A percentile compares a stretch with the other conserved stretches of the same genome.
These are phyloP conservation scores for Nomia melanderi DNA, from an alignment of 1,140 invertebrate species.

Conservation along the genomic window DNA sequence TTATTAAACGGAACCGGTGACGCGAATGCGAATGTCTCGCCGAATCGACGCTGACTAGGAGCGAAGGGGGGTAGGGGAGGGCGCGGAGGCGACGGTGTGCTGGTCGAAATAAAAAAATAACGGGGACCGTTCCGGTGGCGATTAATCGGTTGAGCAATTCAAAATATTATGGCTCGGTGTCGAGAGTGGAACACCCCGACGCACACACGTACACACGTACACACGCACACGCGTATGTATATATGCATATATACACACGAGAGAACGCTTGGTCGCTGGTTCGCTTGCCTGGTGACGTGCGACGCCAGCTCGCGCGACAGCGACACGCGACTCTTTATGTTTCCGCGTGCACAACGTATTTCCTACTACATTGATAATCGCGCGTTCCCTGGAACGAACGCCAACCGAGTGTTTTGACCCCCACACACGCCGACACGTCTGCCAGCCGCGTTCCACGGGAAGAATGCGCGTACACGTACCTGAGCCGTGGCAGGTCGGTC, in stretches of 20 bases:
- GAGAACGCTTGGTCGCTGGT: slow-evolving; percentile 11
- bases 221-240: no score
- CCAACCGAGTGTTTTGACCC: slow-evolving; percentile 52
- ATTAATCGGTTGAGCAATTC: slow-evolving; percentile 16
- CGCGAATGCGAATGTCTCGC: not conserved
- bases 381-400: slow-evolving; percentile 34
- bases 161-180: slow-evolving; percentile 23
- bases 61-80: no score
- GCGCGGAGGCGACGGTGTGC: no score
- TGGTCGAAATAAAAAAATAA: not conserved
- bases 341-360: slow-evolving; percentile 39
- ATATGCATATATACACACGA: no score
- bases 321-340: slow-evolving; percentile 40
- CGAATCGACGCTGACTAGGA: no score
- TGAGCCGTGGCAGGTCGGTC: slow-evolving; percentile 57
- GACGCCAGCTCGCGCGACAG: slow-evolving; percentile 37
- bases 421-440: slow-evolving; percentile 46
- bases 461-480: slow-evolving; percentile 43
- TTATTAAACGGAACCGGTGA: not conserved
- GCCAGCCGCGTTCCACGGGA: slow-evolving; percentile 1
- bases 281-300: slow-evolving; percentile 24
- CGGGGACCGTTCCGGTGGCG: not conserved
- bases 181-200: no score
- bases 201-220: no score
- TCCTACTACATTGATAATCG: slow-evolving; percentile 42